Base-by-base conservation (phyloP, 2,797 vertebrate species). In the Sebastes cheni region DNA sequence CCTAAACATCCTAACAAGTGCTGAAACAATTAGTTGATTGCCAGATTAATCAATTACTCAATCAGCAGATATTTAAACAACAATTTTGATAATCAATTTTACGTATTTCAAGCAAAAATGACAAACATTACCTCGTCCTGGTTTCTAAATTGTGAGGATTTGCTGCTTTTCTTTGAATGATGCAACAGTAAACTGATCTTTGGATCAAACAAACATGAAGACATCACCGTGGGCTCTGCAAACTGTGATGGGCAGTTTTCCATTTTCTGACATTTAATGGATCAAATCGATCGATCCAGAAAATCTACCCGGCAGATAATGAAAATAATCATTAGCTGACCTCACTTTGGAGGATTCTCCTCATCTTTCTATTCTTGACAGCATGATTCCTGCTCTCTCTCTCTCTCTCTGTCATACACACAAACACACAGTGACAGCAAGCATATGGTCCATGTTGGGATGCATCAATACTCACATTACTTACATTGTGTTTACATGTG, bases 401-500 rank as follows among this genome's bases (percentile, higher is more conserved):
- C 74, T 18, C 66, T 9, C 13, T 30, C 52, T 4, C 11, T 0
- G 36, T 39, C 36, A 39, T 22, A 4, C 59, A 7, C 46, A 18
- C 27, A 8, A 20, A 42, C 42, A 39, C 69, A 62, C 30, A 14
- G 25, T 34, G 27, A 72, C 54, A 64, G 46, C 32, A 25, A 65
- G 55, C 79, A 82, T 79, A 82, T 39, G 72, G 61, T 60, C 59
- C 67, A 64, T 60, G 75, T 69, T 82, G 56, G 60, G 71, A 67
- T 72, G 79, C 65, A 86, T 83, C 77, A 81, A 58, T 68, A 79
- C 76, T 75, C 46, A 20, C 64, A 55, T 69, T 79, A 29, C 67
- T 85, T 78, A 73, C 68, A 75, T 72, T 25, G 72, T 89, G 84
- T 84, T 77, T 79, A 83, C 70, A 81, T 73, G 61, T 18, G 61